Base-by-base conservation (phyloP, 1,140 invertebrate genomes). In the Drosophila pseudoobscura region DNA sequence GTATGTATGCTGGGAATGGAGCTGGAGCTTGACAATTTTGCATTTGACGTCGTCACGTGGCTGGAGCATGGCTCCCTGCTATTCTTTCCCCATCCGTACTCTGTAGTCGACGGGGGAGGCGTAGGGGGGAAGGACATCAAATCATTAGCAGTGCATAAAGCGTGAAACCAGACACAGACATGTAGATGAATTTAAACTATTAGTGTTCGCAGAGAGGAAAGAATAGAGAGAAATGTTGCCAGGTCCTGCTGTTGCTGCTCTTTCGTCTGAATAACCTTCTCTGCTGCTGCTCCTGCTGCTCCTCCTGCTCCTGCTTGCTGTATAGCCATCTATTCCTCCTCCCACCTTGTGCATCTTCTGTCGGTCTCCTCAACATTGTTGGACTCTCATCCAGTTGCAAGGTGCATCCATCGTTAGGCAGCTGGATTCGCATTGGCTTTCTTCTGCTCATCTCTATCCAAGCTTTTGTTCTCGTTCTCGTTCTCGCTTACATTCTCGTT, bases 111-210 rank as follows among this genome's bases (percentile, higher is more conserved):
- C n/a, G 4, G 7, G 41, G n/a, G 26, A 39, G 1, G 22, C 22
- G 20, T 44, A 0, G n/a, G 58, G 52, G 56, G 49, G 76, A 68
- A 84, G 62, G 57, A 80, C 80, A 84, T 84, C 72, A 85, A 84
- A 80, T 84, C 80, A 84, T 84, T 84, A 84, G 80, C 80, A 84
- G 80, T 73, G 80, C 80, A 85, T 80, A 85, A 76, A 84, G 80
- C 80, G 77, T 84, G 77, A 85, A 84, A 84, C 80, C 72, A 80
- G 80, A 71, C 76, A 75, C 55, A 76, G 57, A 72, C 62, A 76
- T 85, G 59, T 62, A 77, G 73, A 84, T 84, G 80, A 80, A 84
- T 84, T 84, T 84, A 80, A 84, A 85, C 80, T 84, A 84, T 85
- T 84, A 84, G 72, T 57, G 62, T 41, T 41, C 35, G 75, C 29